These are phyloP conservation scores for Distichodus sexfasciatus DNA, from an alignment of 2,797 vertebrate genomes.

Conservation along the genomic window DNA sequence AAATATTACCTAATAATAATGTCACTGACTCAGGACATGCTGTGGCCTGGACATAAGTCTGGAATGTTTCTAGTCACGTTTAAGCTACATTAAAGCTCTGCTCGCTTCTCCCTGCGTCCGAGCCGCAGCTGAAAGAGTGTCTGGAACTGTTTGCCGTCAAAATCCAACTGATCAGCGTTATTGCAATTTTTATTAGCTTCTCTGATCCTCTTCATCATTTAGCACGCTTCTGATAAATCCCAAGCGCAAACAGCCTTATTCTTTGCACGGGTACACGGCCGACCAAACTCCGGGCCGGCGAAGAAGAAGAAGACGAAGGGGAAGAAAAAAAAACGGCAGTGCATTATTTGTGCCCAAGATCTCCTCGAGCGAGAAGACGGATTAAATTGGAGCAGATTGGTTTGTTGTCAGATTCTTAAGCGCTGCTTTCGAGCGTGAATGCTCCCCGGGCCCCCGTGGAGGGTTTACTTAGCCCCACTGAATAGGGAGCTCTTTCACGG, in stretches of 20 bases:
- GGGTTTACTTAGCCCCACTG: conserved; percentile 79
- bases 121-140: no score
- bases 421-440: conserved; percentile 86
- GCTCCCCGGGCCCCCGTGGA: conserved; percentile 66
- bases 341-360: conserved; percentile 90
- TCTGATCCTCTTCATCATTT: background rate
- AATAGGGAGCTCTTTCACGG: conserved; percentile 82
- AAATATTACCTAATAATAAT: no score
- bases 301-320: conserved; percentile 89
- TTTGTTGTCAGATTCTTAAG: conserved; percentile 88
- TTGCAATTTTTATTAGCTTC: background rate
- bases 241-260: background rate
- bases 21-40: no score
- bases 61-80: no score
- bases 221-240: background rate
- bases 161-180: background rate
- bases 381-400: conserved; percentile 87
- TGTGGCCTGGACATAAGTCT: no score
- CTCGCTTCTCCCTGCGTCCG: no score
- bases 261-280: background rate
- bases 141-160: no score
- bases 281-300: conserved; percentile 40
- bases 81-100: no score
- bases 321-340: no score
- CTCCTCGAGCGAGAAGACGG: conserved; percentile 85